These are phyloP conservation scores for Laterallus jamaicensis DNA, from an alignment of 2,113 vertebrate species.

Conservation along the genomic window DNA sequence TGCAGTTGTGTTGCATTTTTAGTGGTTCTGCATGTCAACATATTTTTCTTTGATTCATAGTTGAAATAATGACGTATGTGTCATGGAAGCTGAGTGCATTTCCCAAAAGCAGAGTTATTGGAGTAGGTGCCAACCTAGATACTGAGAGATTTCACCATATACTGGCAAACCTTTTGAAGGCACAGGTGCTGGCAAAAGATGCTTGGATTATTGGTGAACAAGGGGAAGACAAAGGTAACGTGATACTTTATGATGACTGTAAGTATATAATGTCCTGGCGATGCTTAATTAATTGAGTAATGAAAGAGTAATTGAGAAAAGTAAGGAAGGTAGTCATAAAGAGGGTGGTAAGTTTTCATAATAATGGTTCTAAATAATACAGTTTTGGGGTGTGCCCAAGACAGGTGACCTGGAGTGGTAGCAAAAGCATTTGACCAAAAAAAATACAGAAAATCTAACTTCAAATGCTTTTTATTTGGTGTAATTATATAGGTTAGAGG, in stretches of 20 bases:
- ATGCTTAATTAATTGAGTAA: neutral
- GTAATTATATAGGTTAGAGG: neutral
- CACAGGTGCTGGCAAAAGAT: constrained; percentile 74
- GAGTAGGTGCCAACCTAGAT: constrained; percentile 92
- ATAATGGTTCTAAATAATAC: neutral
- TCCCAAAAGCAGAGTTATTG: constrained; percentile 85
- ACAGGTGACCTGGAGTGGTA: neutral
- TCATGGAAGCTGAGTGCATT: constrained; percentile 92
- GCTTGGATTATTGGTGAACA: constrained; percentile 93
- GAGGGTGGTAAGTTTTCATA: neutral
- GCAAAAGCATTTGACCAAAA: neutral
- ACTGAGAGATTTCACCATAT: constrained; percentile 85
- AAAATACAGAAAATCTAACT: neutral
- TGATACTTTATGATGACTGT: neutral
- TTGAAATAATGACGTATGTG: constrained; percentile 93
- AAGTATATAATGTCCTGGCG: neutral
- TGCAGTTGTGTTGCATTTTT: neutral
- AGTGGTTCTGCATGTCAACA: neutral
- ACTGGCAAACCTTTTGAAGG: constrained; percentile 79
- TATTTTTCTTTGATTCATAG: constrained; percentile 69
- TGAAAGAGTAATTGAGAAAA: neutral
- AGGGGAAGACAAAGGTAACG: constrained; percentile 91
- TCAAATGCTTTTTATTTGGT: neutral
- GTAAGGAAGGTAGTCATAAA: neutral
- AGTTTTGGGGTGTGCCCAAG: neutral